Conservation (phyloP, 2,888 invertebrate species). For the Stictocephala bisonia region DNA sequence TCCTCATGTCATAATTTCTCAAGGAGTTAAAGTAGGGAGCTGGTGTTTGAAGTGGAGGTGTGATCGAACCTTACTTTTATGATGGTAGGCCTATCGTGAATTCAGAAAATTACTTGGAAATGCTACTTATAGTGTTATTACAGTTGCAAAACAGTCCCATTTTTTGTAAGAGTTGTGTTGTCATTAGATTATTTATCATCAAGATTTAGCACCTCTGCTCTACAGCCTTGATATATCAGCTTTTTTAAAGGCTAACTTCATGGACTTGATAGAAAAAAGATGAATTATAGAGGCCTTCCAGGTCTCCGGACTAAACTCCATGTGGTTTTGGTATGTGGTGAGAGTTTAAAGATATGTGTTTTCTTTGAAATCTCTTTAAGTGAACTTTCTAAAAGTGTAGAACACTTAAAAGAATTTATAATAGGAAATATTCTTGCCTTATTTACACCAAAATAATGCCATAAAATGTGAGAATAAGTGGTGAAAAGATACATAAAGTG, state of each 20-base stretch:
- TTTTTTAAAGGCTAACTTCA: constrained; percentile 6
- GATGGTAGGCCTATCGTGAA: constrained; percentile 20
- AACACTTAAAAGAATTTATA: constrained; percentile 20
- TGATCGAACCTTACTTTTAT: constrained; percentile 27
- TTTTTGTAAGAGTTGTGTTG: not conserved
- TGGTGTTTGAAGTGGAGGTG: constrained; percentile 14
- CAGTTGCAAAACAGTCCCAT: not conserved
- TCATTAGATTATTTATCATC: constrained; percentile 12
- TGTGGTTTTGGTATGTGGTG: not conserved
- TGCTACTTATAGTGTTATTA: constrained; percentile 31
- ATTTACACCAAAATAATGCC: not conserved
- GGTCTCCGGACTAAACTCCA: constrained; percentile 29
- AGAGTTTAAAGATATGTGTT: not conserved
- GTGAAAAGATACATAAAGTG: no score
- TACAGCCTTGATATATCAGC: not conserved
- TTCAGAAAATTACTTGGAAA: constrained; percentile 21
- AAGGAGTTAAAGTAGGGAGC: not conserved
- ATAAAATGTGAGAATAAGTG: no score
- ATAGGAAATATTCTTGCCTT: not conserved
- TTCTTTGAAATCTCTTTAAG: constrained; percentile 16
- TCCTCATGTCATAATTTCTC: constrained; percentile 15
- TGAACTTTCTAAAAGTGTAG: no score
- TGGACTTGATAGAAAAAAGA: constrained; percentile 9
- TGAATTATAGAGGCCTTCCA: constrained; percentile 1
- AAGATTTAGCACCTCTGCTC: constrained; percentile 3